Evolutionary conservation across 2,113 vertebrate species (phyloP).

Genomic region (Indicator indicator): DNA sequence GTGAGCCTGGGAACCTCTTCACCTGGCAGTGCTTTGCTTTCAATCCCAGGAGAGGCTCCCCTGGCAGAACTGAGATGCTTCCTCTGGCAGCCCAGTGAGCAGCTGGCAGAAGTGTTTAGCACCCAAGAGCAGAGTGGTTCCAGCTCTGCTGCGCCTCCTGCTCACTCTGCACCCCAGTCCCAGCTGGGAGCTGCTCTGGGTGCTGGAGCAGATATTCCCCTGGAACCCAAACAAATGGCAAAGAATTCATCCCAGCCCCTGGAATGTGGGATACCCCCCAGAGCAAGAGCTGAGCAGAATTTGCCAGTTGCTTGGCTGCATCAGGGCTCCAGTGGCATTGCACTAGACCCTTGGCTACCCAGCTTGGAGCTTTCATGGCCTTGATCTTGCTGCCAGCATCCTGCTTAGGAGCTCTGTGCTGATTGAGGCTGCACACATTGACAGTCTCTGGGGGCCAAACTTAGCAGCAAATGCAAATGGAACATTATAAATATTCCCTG

Average conservation of each 20-base stretch:
- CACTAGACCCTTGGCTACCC: neutral
- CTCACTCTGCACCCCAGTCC: neutral
- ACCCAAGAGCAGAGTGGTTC: neutral
- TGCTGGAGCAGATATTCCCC: neutral
- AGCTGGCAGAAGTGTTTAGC: neutral
- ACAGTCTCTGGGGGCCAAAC: neutral
- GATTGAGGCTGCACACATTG: neutral
- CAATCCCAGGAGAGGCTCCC: neutral
- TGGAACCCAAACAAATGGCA: neutral
- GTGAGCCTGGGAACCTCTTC: neutral
- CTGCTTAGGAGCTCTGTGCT: neutral
- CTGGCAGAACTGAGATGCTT: neutral
- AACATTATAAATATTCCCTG: conserved; percentile 20
- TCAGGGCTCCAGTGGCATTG: neutral
- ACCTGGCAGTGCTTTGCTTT: neutral
- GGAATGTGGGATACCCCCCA: neutral
- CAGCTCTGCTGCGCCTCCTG: neutral
- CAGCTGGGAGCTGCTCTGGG: neutral
- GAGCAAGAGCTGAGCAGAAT: neutral
- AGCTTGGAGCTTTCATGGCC: neutral
- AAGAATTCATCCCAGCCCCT: neutral
- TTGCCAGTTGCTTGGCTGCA: neutral
- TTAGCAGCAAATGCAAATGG: conserved; percentile 45
- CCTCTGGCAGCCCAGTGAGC: neutral
- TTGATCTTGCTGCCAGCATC: neutral